Percentiles rank a stretch among this genome's conserved stretches.
Evolutionary conservation across 2,797 vertebrate species (phyloP).

Genomic region (Rhodeus uyekii): DNA sequence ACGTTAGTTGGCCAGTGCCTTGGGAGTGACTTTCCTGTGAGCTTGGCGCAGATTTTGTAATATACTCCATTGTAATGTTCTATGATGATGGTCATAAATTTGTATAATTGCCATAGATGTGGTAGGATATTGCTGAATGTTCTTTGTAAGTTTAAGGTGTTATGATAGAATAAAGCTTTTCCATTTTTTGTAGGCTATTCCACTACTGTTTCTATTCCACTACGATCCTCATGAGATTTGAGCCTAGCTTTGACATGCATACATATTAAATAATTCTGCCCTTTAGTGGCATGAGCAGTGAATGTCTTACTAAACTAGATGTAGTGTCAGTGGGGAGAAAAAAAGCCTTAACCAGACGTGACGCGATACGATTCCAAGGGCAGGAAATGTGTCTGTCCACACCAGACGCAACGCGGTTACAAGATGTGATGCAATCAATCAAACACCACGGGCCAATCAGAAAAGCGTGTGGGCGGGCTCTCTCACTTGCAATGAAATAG

Average conservation of each 20-base stretch:
- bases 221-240: not conserved
- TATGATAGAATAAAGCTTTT: slow-evolving; percentile 58
- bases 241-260: not conserved
- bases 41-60: slow-evolving; percentile 46
- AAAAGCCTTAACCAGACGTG: not conserved
- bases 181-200: not conserved
- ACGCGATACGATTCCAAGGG: not conserved
- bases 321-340: not conserved
- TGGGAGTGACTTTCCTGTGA: slow-evolving; percentile 49
- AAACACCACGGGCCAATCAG: not conserved
- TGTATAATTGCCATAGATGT: slow-evolving; percentile 50
- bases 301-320: not conserved
- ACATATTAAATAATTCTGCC: not conserved
- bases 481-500: not conserved
- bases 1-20: slow-evolving; percentile 52
- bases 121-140: slow-evolving; percentile 55
- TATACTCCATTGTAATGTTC: slow-evolving; percentile 44
- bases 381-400: not conserved
- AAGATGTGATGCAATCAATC: not conserved
- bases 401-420: not conserved
- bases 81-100: slow-evolving; percentile 27
- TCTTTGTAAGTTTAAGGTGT: slow-evolving; percentile 49
- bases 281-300: not conserved
- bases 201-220: not conserved
- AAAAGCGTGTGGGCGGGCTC: not conserved